Evolutionary conservation across 2,888 invertebrate species (phyloP), one percentile per base, ranked within the genome.

Genomic region (Zygogramma bicolorata): DNA sequence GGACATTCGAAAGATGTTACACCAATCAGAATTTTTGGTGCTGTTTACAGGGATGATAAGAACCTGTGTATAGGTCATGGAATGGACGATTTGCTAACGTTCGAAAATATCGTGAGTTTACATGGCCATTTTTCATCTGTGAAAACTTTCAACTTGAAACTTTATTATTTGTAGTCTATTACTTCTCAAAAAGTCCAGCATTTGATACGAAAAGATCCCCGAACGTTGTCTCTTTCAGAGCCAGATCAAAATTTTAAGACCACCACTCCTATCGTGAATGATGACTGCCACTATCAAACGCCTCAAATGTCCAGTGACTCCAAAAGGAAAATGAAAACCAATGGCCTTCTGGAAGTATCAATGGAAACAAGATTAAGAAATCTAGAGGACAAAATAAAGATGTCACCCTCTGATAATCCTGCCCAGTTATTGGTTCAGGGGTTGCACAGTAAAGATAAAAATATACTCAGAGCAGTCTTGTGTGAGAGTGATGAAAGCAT

Each of bases 361-460:
- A 93, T 97, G 91, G 96, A 96, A 84, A 92, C 93, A 7, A 89
- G 97, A 31, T 86, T 97, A 22, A 93, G 95, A 77, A 96, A 96
- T 86, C 88, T 97, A 3, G 88, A 89, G 6, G 84, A 85, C 0
- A 87, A 88, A 2, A 88, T 89, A 58, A 89, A 89, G 76, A 87
- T 88, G n/a, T 89, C 91, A 2, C 89, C 89, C 73, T 88, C 89
- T 0, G 92, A 94, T 82, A 96, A 95, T 86, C 89, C 96, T 81
- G 93, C 94, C 1, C 94, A 95, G 75, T 88, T 97, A 7, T 87
- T 97, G 7, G 89, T 95, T 67, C 97, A 95, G 85, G 97, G 95
- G 0, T 87, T 98, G 34, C 95, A 95, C 81, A 97, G 97, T 82
- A 93, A 93, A 81, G 96, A 98, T 84, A 90, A 89, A 74, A 89